A percentile compares a stretch with the other conserved stretches of the same genome.
These are phyloP conservation scores for Eulithis prunata DNA, from an alignment of 2,888 invertebrate genomes.

Conservation along the genomic window DNA sequence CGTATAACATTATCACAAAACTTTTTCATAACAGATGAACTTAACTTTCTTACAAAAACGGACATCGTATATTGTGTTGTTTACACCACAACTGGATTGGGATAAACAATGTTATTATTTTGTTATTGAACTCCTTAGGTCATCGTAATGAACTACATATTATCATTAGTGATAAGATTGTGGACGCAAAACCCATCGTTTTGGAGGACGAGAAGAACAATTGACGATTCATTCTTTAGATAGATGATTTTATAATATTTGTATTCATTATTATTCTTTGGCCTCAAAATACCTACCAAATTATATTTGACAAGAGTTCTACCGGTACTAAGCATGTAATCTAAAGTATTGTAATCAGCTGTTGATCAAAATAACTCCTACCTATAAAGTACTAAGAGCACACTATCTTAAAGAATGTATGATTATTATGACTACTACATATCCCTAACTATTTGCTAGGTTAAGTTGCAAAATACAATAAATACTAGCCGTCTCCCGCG, in stretches of 20 bases:
- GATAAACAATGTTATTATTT: conserved; percentile 27
- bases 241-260: no score
- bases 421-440: background rate
- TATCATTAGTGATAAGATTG: conserved; percentile 28
- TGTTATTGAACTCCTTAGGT: conserved; percentile 32
- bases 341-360: no score
- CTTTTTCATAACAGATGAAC: conserved; percentile 32
- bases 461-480: background rate
- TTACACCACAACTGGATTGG: conserved; percentile 20
- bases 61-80: conserved; percentile 21
- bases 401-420: no score
- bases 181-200: conserved; percentile 7
- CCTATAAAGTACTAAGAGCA: no score
- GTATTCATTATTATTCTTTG: no score
- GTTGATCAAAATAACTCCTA: no score
- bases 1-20: conserved; percentile 54
- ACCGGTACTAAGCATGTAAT: no score
- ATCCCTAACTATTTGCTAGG: background rate
- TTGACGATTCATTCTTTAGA: no score
- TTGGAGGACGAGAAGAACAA: no score
- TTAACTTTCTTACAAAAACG: conserved; percentile 30
- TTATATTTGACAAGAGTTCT: no score
- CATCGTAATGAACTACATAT: conserved; percentile 20
- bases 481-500: no score
- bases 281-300: no score